Evolutionary conservation across 1,140 invertebrate genomes (phyloP).

Genomic region (Choristoneura fumiferana): DNA sequence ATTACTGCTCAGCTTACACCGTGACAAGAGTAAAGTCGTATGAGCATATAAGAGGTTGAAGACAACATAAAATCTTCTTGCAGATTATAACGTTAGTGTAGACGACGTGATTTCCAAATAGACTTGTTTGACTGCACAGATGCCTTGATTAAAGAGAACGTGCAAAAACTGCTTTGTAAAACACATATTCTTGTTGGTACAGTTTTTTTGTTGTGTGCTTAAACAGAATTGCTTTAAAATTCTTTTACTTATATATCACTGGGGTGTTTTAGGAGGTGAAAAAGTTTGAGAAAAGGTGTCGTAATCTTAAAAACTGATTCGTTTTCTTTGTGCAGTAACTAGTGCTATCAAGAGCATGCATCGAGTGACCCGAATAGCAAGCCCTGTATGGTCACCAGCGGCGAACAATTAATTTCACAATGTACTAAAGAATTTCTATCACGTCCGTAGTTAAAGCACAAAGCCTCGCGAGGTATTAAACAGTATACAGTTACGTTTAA

Average conservation of each 20-base stretch:
- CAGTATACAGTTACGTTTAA: neutral
- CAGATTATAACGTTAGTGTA: neutral
- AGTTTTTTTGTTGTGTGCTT: too few relatives aligned
- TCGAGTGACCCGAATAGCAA: conserved; percentile 8
- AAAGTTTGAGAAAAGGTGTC: neutral
- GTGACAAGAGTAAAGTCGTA: conserved; percentile 17
- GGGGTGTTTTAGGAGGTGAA: neutral
- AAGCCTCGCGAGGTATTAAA: neutral
- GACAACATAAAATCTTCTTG: neutral
- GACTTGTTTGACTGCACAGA: conserved; percentile 1
- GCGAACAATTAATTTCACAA: conserved; percentile 16
- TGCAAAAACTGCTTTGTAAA: too few relatives aligned
- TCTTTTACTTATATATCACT: too few relatives aligned
- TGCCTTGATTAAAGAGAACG: conserved; percentile 5
- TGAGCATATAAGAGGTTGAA: neutral
- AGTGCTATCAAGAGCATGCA: conserved; percentile 13
- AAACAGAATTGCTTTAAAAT: too few relatives aligned
- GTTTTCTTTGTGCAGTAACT: neutral
- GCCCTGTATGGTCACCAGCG: conserved; percentile 17
- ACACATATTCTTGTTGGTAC: too few relatives aligned
- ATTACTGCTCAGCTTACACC: neutral
- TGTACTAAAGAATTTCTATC: conserved; percentile 15
- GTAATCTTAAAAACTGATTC: conserved; percentile 14
- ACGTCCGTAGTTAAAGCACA: conserved; percentile 1
- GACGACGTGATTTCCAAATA: neutral